These are phyloP conservation scores for Ariopsis seemanni DNA, from an alignment of 2,113 vertebrate species.

Conservation along the genomic window DNA sequence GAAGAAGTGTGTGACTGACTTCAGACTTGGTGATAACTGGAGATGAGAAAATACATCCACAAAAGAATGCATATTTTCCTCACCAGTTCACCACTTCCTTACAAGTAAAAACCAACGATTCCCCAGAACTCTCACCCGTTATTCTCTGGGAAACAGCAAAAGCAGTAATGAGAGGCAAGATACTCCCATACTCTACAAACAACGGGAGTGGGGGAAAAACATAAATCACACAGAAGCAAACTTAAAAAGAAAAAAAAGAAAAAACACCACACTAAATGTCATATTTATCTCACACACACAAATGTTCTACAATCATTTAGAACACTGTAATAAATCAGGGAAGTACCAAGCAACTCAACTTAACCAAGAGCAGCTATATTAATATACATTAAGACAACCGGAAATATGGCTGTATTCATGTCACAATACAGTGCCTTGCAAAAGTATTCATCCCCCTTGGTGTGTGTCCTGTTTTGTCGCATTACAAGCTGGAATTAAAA, in stretches of 20 bases:
- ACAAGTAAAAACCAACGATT: not conserved
- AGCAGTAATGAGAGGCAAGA: not conserved
- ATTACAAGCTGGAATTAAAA: no score
- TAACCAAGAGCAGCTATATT: not conserved
- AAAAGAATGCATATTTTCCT: not conserved
- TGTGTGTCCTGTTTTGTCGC: no score
- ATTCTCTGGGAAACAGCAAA: not conserved
- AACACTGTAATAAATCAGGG: not conserved
- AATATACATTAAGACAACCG: no score
- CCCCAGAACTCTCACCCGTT: not conserved
- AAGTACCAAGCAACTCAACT: not conserved
- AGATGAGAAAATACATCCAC: not conserved
- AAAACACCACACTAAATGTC: not conserved
- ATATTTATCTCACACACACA: no score
- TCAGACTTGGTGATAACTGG: not conserved
- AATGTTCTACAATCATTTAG: not conserved
- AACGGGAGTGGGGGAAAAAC: not conserved
- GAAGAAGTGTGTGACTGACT: not conserved
- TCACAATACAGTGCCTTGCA: no score
- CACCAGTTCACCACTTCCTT: not conserved
- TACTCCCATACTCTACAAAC: not conserved
- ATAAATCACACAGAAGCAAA: not conserved
- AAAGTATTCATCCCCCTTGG: no score
- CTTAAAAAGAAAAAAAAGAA: not conserved
- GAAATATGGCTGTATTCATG: no score